Conservation (phyloP, 1,140 invertebrate species). For the Leptonema lineaticorne region DNA sequence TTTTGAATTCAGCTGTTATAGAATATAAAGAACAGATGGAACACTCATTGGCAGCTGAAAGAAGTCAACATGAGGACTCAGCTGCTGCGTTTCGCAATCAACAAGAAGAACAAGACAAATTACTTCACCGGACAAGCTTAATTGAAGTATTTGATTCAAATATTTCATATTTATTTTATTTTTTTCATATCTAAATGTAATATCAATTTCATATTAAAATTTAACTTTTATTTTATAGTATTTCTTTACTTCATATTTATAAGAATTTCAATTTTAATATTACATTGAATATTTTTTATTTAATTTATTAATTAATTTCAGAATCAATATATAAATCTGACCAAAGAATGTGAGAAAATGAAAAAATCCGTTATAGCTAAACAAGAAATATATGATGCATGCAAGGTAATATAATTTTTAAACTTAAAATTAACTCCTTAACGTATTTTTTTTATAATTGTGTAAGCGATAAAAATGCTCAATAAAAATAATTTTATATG, state of each 20-base stretch:
- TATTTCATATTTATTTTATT: background rate
- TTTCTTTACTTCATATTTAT: no score
- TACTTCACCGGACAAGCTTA: background rate
- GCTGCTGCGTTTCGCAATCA: background rate
- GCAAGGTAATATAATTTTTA: constrained; percentile 8
- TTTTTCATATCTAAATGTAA: no score
- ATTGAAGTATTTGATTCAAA: background rate
- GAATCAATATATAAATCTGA: constrained; percentile 1
- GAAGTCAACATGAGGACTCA: constrained; percentile 1
- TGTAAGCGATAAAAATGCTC: no score
- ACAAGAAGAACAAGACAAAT: constrained; percentile 13
- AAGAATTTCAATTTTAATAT: no score
- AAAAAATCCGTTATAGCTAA: background rate
- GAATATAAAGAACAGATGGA: constrained; percentile 22
- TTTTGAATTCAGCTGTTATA: constrained; percentile 9
- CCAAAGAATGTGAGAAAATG: background rate
- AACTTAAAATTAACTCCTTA: background rate
- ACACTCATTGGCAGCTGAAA: constrained; percentile 7
- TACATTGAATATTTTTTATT: no score
- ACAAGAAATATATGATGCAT: background rate
- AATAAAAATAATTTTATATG: no score
- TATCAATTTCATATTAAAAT: no score
- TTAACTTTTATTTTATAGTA: no score
- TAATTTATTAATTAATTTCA: no score
- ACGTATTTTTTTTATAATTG: no score